A percentile compares a stretch with the other conserved stretches of the same genome.
phyloP scores from a whole-genome alignment of 2,113 vertebrate species.

The Nothoprocta perdicaria region DNA sequence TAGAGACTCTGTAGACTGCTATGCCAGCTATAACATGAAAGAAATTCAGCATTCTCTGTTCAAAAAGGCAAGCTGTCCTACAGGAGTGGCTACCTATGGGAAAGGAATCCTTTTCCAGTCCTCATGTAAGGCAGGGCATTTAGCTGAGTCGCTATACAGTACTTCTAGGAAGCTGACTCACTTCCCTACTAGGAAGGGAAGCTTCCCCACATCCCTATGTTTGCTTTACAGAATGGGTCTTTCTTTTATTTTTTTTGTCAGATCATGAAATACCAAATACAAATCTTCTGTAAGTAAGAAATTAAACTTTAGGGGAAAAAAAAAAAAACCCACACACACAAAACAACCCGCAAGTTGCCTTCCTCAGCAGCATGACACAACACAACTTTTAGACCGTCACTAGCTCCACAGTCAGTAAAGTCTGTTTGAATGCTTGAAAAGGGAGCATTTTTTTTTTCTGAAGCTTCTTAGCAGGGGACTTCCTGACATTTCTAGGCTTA shows the following conservation, averaged over 20 bases:
- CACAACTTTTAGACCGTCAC: background rate
- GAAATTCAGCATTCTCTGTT: background rate
- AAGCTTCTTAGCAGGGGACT: background rate
- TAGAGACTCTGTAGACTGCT: background rate
- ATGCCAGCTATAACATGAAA: background rate
- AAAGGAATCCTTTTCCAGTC: background rate
- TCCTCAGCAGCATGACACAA: background rate
- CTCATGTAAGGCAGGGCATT: background rate
- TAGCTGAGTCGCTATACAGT: background rate
- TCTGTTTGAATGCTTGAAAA: background rate
- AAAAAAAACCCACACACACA: no score
- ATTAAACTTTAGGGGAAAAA: background rate
- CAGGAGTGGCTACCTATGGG: background rate
- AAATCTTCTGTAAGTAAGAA: background rate
- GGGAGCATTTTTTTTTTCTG: background rate
- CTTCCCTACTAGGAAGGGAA: no score
- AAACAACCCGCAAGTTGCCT: no score
- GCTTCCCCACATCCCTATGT: no score
- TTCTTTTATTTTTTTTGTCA: background rate
- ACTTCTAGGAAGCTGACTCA: no score
- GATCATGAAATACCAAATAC: no score
- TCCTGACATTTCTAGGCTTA: background rate
- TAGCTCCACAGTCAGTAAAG: background rate
- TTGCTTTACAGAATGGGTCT: background rate
- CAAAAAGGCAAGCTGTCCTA: no score